Conservation (phyloP, 2,113 vertebrate species). For the Heloderma charlesbogerti region DNA sequence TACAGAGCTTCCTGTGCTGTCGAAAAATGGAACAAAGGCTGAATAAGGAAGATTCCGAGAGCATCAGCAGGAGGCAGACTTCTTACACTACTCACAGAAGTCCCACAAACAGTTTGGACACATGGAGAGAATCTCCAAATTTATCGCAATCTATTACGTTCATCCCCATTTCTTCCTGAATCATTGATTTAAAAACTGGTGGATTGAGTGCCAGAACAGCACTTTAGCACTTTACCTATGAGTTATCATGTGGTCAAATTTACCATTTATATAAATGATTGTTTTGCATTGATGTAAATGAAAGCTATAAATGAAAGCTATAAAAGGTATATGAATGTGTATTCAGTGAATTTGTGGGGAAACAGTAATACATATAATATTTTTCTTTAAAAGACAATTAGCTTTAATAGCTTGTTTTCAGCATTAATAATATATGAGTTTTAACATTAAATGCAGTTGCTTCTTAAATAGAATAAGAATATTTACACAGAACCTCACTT, state of each 20-base stretch:
- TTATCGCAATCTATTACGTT: slow-evolving; percentile 74
- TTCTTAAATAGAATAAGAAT: slow-evolving; percentile 36
- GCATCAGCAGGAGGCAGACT: slow-evolving; percentile 86
- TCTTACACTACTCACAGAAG: slow-evolving; percentile 87
- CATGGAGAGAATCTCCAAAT: slow-evolving; percentile 84
- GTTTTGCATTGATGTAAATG: slow-evolving; percentile 19
- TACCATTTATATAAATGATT: slow-evolving; percentile 33
- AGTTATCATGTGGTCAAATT: slow-evolving; percentile 7
- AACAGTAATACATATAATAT: slow-evolving; percentile 47
- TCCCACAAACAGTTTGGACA: slow-evolving; percentile 82
- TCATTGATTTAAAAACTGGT: neutral
- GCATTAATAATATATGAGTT: slow-evolving; percentile 36
- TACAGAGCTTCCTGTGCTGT: slow-evolving; percentile 87
- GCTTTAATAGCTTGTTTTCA: slow-evolving; percentile 37
- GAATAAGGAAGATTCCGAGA: slow-evolving; percentile 92
- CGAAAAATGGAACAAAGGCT: slow-evolving; percentile 73
- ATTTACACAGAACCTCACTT: neutral
- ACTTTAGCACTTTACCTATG: neutral
- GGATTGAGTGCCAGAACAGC: neutral
- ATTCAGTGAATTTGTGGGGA: slow-evolving; percentile 3
- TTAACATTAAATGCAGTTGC: neutral
- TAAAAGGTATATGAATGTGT: slow-evolving; percentile 44
- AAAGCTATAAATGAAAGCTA: slow-evolving; percentile 61
- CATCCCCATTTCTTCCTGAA: slow-evolving; percentile 81
- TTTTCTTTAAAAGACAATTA: slow-evolving; percentile 59